phyloP scores from a whole-genome alignment of 1,140 invertebrate genomes.

The Lycorma delicatula region DNA sequence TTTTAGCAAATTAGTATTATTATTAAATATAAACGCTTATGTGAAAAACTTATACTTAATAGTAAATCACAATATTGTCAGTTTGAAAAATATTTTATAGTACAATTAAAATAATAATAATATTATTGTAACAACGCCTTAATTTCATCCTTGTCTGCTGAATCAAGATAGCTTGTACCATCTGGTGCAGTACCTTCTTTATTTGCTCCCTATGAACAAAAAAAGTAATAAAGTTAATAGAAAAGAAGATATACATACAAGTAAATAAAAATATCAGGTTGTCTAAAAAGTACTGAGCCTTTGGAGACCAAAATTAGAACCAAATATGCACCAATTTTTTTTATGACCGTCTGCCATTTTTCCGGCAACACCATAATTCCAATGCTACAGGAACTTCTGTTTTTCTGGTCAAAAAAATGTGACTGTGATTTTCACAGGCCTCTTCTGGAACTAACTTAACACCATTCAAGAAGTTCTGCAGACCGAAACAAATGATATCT shows the following conservation, averaged over 20 bases:
- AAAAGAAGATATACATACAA: slow-evolving; percentile 15
- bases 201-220: slow-evolving; percentile 61
- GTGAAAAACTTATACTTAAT: too few species aligned
- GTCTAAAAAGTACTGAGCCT: not conserved
- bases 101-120: slow-evolving; percentile 41
- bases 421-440: too few species aligned
- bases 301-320: not conserved
- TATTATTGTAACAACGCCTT: slow-evolving; percentile 51
- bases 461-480: too few species aligned
- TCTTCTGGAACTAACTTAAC: too few species aligned
- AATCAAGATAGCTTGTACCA: slow-evolving; percentile 75
- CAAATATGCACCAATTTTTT: too few species aligned
- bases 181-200: slow-evolving; percentile 77
- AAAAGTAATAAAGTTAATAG: slow-evolving; percentile 3
- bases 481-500: too few species aligned
- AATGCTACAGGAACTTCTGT: too few species aligned
- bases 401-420: too few species aligned
- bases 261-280: slow-evolving; percentile 7
- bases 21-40: too few species aligned
- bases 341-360: too few species aligned
- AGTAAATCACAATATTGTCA: slow-evolving; percentile 3
- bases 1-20: too few species aligned
- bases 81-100: not conserved
- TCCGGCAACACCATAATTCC: too few species aligned
- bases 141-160: slow-evolving; percentile 88